Base-by-base conservation (phyloP, 30 jellyfish, hydroid and myxozoan species). In the Aurelia sp. region DNA sequence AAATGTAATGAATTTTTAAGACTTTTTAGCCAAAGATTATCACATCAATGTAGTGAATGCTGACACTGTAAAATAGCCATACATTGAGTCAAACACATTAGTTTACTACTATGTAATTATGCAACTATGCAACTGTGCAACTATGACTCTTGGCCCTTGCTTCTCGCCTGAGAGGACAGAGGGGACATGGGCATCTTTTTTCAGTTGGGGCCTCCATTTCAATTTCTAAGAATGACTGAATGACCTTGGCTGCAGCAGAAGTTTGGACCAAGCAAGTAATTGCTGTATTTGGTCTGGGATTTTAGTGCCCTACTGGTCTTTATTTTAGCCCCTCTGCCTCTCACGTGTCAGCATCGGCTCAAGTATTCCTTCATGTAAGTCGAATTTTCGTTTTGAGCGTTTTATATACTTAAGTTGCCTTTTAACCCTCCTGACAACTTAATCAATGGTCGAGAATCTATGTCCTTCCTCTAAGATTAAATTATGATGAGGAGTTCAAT, bases 281-380 rank as follows among this genome's bases (percentile, higher is more conserved):
- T 48, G 72, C 58, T 16, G 69, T 1, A 5, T 55, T 19, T 18
- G 17, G 19, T 73, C 85, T 27, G 24, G 69, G 33, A 59, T 21
- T 59, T 59, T 59, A 59, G 69, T 59, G 35, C 35, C 80, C 27
- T 31, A 18, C 57, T 69, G 63, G 62, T 24, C 41, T 64, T 55
- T 47, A 64, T 33, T 50, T 17, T 21, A 18, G 57, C 74, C 90
- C 82, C 90, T 80, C 90, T 80, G 90, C 90, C 90, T 80, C 90
- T 80, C 90, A 80, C 90, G 90, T 80, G 90, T 80, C 82, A 80
- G 90, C 90, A 65, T 13, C 73, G 90, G 90, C 90, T 59, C 50
- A 52, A 55, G 66, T 81, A 44, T 52, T 51, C 65, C 59, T 50
- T 21, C 74, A 44, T 63, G 89, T 62, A 63, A 79, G 89, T 63